These are phyloP conservation scores for Rhombomys opimus DNA, from an alignment of 2,113 vertebrate species.

Conservation along the genomic window DNA sequence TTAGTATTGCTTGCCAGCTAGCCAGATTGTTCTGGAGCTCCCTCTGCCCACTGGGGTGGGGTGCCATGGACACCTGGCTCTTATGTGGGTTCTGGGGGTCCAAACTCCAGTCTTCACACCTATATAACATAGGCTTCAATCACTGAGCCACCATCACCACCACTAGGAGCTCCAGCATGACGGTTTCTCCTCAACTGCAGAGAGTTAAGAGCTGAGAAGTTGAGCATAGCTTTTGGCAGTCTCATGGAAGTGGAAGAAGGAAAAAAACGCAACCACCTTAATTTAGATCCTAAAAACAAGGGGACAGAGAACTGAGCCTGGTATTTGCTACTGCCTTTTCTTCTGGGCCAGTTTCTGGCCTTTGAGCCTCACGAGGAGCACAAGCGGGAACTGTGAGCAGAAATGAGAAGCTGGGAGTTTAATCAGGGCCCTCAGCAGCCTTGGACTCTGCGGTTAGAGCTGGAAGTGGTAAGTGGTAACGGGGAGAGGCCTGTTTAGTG, in stretches of 20 bases:
- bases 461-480: slow-evolving; percentile 1
- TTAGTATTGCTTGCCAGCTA: background rate
- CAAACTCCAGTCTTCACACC: background rate
- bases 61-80: background rate
- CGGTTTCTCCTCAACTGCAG: background rate
- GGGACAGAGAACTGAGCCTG: background rate
- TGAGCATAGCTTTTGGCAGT: slow-evolving; percentile 8
- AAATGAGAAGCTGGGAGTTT: slow-evolving; percentile 37
- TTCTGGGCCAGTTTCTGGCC: slow-evolving; percentile 16
- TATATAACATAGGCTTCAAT: background rate
- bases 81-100: background rate
- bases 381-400: background rate
- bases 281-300: slow-evolving; percentile 27
- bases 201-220: background rate
- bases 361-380: slow-evolving; percentile 15
- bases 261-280: background rate
- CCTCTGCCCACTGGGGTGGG: background rate
- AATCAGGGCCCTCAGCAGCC: slow-evolving; percentile 26
- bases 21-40: background rate
- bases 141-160: background rate
- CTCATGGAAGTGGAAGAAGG: background rate
- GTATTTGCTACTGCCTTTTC: background rate
- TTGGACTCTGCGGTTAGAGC: background rate
- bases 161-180: background rate
- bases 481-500: background rate